These are phyloP conservation scores for Ernsta delagoae DNA, from an alignment of 2,888 invertebrate genomes.

Conservation along the genomic window DNA sequence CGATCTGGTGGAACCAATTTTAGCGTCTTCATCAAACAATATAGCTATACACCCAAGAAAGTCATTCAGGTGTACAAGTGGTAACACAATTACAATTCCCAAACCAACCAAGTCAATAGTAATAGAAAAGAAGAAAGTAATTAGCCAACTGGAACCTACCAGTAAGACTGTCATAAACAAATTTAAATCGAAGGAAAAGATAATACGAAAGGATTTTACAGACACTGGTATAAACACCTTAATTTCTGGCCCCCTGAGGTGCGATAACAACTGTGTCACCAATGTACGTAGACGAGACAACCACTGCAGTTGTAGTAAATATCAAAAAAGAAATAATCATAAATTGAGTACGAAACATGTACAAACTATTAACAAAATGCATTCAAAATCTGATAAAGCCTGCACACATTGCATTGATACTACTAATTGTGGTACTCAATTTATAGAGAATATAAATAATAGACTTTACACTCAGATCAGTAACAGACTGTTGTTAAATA, in stretches of 20 bases:
- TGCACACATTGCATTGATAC: conserved; percentile 46
- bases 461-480: conserved; percentile 27
- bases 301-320: conserved; percentile 50
- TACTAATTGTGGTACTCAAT: conserved; percentile 42
- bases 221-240: conserved; percentile 58
- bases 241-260: conserved; percentile 54
- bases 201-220: conserved; percentile 48
- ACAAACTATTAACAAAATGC: conserved; percentile 49
- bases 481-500: conserved; percentile 24
- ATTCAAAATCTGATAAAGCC: conserved; percentile 55
- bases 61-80: conserved; percentile 20
- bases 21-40: conserved; percentile 45
- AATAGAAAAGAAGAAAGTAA: conserved; percentile 54
- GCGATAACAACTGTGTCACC: conserved; percentile 60
- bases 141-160: conserved; percentile 49
- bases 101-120: conserved; percentile 48
- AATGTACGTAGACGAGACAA: conserved; percentile 54
- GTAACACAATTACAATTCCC: conserved; percentile 40
- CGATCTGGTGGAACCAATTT: conserved; percentile 58
- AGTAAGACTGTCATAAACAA: conserved; percentile 45
- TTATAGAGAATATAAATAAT: conserved; percentile 38
- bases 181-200: conserved; percentile 50
- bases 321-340: conserved; percentile 41
- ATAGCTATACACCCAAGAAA: conserved; percentile 37
- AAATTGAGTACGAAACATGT: conserved; percentile 50